These are phyloP conservation scores for Phacellophora camtschatica DNA, from an alignment of 30 jellyfish, hydroid and myxozoan species.

Conservation along the genomic window DNA sequence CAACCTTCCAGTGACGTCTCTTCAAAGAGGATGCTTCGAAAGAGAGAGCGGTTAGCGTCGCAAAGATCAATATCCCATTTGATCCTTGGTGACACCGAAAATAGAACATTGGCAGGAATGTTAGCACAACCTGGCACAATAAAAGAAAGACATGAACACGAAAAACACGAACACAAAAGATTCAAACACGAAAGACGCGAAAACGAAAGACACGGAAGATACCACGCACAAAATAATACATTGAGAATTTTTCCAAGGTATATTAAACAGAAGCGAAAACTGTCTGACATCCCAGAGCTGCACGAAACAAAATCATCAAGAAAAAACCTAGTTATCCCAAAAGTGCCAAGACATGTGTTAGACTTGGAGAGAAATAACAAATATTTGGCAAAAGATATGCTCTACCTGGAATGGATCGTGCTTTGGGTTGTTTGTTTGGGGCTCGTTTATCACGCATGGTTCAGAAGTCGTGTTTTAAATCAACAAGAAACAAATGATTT, in stretches of 20 bases:
- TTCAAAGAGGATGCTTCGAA: background rate
- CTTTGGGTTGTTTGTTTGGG: background rate
- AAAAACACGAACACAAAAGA: background rate
- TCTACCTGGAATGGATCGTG: background rate
- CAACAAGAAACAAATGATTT: background rate
- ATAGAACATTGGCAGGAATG: no score
- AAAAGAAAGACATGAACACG: background rate
- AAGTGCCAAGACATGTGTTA: background rate
- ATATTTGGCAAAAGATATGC: background rate
- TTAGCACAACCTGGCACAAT: background rate
- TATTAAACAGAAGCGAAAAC: background rate
- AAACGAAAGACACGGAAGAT: background rate
- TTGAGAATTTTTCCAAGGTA: background rate
- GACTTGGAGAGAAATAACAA: background rate
- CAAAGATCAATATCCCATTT: background rate
- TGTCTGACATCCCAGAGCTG: constrained; percentile 7
- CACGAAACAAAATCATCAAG: background rate
- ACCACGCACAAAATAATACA: no score
- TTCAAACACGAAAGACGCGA: background rate
- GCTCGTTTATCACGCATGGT: background rate
- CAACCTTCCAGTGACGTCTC: no score
- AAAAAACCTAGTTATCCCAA: background rate
- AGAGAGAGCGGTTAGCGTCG: background rate
- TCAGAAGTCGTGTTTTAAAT: background rate
- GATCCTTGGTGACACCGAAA: background rate